Evolutionary conservation across 2,888 invertebrate genomes (phyloP).

Genomic region (Oxystoma pomonae): DNA sequence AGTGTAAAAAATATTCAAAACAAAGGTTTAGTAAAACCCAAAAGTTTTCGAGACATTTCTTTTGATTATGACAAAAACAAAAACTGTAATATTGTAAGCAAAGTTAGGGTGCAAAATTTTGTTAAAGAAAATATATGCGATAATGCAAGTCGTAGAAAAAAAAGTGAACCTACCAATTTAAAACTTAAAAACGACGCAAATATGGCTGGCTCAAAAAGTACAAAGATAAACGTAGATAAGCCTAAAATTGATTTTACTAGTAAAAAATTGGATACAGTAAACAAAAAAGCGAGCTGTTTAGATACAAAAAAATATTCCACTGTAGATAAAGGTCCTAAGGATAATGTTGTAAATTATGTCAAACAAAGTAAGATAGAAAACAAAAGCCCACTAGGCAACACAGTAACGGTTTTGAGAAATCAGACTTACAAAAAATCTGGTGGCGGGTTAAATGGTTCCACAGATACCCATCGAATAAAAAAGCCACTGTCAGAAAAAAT

Average conservation of each 20-base stretch:
- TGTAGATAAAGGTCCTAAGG: constrained; percentile 4
- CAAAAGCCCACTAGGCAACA: constrained; percentile 2
- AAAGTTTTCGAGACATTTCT: constrained; percentile 19
- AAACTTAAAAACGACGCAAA: neutral
- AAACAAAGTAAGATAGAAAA: constrained; percentile 15
- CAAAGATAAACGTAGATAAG: constrained; percentile 7
- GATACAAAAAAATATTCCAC: neutral
- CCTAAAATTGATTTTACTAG: constrained; percentile 1
- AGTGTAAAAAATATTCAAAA: constrained; percentile 14
- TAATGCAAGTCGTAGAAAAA: neutral
- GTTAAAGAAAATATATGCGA: neutral
- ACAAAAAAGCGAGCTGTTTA: neutral
- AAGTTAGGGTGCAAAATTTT: neutral
- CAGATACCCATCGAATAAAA: too few relatives aligned
- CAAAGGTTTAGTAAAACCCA: constrained; percentile 16
- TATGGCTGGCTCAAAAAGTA: neutral
- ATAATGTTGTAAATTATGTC: constrained; percentile 23
- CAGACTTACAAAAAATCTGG: constrained; percentile 31
- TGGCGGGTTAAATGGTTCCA: too few relatives aligned
- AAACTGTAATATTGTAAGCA: neutral
- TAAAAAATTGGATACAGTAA: neutral
- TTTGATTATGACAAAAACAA: neutral
- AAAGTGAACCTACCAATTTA: neutral
- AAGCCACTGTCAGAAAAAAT: too few relatives aligned
- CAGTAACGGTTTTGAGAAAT: constrained; percentile 29